A percentile compares a stretch with the other conserved stretches of the same genome.
phyloP scores from a whole-genome alignment of 2,888 invertebrate genomes.

The Tachina fera region DNA sequence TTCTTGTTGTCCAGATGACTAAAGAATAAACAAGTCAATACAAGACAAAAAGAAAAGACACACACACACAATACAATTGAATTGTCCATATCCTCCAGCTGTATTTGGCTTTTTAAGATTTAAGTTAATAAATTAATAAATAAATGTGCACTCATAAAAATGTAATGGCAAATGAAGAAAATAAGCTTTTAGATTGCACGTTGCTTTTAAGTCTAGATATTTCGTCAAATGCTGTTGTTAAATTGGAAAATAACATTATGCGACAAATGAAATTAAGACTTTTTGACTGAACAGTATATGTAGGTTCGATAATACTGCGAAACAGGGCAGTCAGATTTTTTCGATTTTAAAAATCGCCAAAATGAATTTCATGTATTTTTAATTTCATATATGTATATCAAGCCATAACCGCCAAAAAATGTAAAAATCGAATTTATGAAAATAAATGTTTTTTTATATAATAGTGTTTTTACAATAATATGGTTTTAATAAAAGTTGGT shows the following conservation, averaged over 20 bases:
- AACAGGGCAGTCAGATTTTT: too few species aligned
- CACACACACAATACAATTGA: constrained; percentile 53
- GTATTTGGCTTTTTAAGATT: constrained; percentile 52
- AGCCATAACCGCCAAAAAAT: too few species aligned
- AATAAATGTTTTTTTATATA: too few species aligned
- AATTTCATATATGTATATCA: too few species aligned
- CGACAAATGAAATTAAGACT: neutral
- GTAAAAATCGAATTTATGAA: too few species aligned
- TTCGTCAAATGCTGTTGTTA: neutral
- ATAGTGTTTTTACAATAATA: too few species aligned
- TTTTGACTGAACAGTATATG: neutral
- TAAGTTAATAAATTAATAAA: constrained; percentile 62
- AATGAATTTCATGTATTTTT: too few species aligned
- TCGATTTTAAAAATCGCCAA: too few species aligned
- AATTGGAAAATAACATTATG: neutral
- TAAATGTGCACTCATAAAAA: constrained; percentile 47
- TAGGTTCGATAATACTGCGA: too few species aligned
- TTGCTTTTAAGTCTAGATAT: neutral
- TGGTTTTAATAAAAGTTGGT: too few species aligned
- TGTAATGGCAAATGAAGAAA: constrained; percentile 13
- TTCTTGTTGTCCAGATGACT: constrained; percentile 20
- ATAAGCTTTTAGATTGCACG: neutral
- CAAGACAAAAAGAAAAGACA: constrained; percentile 14
- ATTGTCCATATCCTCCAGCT: constrained; percentile 63
- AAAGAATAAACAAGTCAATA: constrained; percentile 32